Base-by-base conservation (phyloP, 2,113 vertebrate genomes). In the Corythoichthys intestinalis region DNA sequence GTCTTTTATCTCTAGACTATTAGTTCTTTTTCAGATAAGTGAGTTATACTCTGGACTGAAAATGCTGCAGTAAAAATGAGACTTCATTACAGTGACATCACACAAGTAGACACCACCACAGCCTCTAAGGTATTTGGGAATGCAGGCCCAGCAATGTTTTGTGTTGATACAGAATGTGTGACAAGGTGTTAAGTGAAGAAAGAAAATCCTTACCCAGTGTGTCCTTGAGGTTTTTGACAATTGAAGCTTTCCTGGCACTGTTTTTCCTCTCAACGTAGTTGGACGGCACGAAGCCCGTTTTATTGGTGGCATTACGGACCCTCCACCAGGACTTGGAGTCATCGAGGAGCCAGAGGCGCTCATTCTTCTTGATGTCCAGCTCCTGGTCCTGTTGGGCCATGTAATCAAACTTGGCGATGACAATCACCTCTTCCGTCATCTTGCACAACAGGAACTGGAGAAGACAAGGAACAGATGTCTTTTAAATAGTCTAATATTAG, bases 311-410 rank as follows among this genome's bases (percentile, higher is more conserved):
- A 77, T 96, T 96, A 67, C 95, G 90, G 58, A 96, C 95, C 57
- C 94, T 89, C 95, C 95, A 96, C 95, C 94, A 96, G 69, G 95
- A 96, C 71, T 96, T 95, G 44, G 94, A 96, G 88, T 96, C 95
- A 37, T 96, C 95, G 38, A 96, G 86, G 50, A 96, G 93, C 93
- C 94, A 94, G 28, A 96, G 91, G 35, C 94, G 92, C 84, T 96
- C 95, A 20, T 96, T 95, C 83, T 95, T 96, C 89, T 95, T 96
- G 75, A 96, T 96, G 86, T 96, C 94, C 80, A 96, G 86, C 85
- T 96, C 95, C 91, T 96, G 95, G 79, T 96, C 95, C 90, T 96
- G 95, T 87, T 96, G 95, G 72, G 95, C 95, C 88, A 93, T 93
- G 86, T 96, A 96, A 87, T 96, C 95, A 82, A 95, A 96, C 87